A percentile compares a stretch with the other conserved stretches of the same genome.
These are phyloP conservation scores for Lithodes maja DNA, from an alignment of 2,888 invertebrate species.

Conservation along the genomic window DNA sequence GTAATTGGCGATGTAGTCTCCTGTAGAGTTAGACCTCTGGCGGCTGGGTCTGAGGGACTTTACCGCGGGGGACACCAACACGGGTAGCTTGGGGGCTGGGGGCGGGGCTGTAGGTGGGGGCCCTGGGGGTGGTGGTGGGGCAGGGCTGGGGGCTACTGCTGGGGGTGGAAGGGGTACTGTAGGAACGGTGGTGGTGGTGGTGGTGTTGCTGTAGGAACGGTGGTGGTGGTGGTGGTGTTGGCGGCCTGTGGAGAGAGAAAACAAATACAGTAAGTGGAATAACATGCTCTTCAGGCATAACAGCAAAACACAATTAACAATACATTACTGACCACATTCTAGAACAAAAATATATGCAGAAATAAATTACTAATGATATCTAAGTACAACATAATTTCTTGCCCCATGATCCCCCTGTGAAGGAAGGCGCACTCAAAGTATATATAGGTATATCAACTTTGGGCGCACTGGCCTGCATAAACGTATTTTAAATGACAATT, in stretches of 20 bases:
- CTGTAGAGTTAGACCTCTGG: constrained; percentile 42
- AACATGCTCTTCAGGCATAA: no score
- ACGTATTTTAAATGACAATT: no score
- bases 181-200: neutral
- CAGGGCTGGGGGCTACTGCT: neutral
- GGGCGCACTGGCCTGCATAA: no score
- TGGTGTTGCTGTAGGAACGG: neutral
- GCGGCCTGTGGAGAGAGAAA: neutral
- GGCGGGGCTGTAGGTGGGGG: neutral
- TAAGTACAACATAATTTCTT: no score
- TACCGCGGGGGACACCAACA: neutral
- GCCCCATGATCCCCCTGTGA: no score
- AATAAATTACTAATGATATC: no score
- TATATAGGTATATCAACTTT: no score
- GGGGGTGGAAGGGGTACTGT: neutral
- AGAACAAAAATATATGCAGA: no score
- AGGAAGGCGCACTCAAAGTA: no score
- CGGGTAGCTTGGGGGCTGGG: neutral
- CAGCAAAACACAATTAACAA: no score
- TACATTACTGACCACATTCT: no score
- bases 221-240: neutral
- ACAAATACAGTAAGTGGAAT: neutral
- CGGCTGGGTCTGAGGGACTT: neutral
- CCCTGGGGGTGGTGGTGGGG: neutral
- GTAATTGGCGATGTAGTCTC: constrained; percentile 51